Evolutionary conservation across 2,797 vertebrate species (phyloP).

Genomic region (Coccyzus lansbergi): DNA sequence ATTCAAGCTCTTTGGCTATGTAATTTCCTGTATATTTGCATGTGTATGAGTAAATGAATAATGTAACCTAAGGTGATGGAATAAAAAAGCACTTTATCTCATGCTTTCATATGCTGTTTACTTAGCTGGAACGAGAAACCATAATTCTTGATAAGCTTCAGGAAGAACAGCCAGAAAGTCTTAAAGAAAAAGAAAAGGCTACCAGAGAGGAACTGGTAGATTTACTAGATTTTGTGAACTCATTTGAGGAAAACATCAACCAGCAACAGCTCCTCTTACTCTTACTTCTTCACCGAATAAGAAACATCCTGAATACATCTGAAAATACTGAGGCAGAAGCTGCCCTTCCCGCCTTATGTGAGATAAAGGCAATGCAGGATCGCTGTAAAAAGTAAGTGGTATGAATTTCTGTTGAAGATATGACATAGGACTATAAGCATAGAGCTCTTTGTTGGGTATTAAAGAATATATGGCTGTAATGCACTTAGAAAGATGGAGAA

Average conservation of each 20-base stretch:
- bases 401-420: background rate
- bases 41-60: background rate
- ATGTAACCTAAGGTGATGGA: background rate
- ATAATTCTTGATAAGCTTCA: conserved; percentile 86
- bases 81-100: background rate
- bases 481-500: background rate
- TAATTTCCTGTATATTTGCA: conserved; percentile 12
- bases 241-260: conserved; percentile 84
- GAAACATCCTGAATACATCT: conserved; percentile 77
- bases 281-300: conserved; percentile 83
- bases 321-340: conserved; percentile 72
- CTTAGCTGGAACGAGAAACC: conserved; percentile 87
- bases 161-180: conserved; percentile 83
- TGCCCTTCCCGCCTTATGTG: conserved; percentile 77
- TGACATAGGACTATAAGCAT: background rate
- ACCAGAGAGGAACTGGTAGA: conserved; percentile 83
- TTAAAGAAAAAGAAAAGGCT: conserved; percentile 69
- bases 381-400: conserved; percentile 83
- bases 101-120: conserved; percentile 7
- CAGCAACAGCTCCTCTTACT: conserved; percentile 85
- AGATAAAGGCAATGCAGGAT: conserved; percentile 85
- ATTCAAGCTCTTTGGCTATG: background rate
- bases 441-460: background rate
- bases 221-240: conserved; percentile 76
- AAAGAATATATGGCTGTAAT: background rate